phyloP scores from a whole-genome alignment of 2,888 invertebrate genomes.

The Eristalinus aeneus region DNA sequence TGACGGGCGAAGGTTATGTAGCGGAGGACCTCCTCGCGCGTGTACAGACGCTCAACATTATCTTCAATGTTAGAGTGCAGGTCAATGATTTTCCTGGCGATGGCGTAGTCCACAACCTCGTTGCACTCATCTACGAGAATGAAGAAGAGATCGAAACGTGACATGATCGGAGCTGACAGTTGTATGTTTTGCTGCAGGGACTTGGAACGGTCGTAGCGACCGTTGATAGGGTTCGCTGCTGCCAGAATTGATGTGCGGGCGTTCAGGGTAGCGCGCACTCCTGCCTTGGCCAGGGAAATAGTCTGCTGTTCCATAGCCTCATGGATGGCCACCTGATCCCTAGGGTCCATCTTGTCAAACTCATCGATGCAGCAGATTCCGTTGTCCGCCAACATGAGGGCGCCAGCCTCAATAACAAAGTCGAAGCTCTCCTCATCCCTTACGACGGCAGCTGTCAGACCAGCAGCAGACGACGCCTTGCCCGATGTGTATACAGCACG shows the following conservation, averaged over 20 bases:
- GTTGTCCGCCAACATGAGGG: slow-evolving; percentile 99
- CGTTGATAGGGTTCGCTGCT: slow-evolving; percentile 99
- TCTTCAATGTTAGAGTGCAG: slow-evolving; percentile 93
- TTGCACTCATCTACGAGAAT: slow-evolving; percentile 98
- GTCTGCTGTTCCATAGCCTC: slow-evolving; percentile 99
- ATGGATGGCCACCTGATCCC: slow-evolving; percentile 99
- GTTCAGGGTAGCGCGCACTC: slow-evolving; percentile 97
- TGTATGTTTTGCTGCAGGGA: slow-evolving; percentile 97
- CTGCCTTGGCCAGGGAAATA: slow-evolving; percentile 98
- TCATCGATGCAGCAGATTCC: slow-evolving; percentile 99
- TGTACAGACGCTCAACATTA: slow-evolving; percentile 89
- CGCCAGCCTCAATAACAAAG: slow-evolving; percentile 99
- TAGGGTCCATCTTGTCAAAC: slow-evolving; percentile 99
- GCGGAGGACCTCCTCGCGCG: slow-evolving; percentile 93
- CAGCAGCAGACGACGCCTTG: slow-evolving; percentile 98
- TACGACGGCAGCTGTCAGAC: slow-evolving; percentile 99
- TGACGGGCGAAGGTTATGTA: slow-evolving; percentile 98
- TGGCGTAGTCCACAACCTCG: slow-evolving; percentile 97
- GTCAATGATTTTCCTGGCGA: slow-evolving; percentile 97
- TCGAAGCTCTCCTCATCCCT: slow-evolving; percentile 98
- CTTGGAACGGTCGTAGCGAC: slow-evolving; percentile 96
- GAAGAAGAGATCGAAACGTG: slow-evolving; percentile 98
- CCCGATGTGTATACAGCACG: slow-evolving; percentile 99
- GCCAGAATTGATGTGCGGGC: slow-evolving; percentile 98
- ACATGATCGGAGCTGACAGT: slow-evolving; percentile 98